phyloP scores from a whole-genome alignment of 2,113 vertebrate genomes.

The mouse (Mus musculus) region DNA sequence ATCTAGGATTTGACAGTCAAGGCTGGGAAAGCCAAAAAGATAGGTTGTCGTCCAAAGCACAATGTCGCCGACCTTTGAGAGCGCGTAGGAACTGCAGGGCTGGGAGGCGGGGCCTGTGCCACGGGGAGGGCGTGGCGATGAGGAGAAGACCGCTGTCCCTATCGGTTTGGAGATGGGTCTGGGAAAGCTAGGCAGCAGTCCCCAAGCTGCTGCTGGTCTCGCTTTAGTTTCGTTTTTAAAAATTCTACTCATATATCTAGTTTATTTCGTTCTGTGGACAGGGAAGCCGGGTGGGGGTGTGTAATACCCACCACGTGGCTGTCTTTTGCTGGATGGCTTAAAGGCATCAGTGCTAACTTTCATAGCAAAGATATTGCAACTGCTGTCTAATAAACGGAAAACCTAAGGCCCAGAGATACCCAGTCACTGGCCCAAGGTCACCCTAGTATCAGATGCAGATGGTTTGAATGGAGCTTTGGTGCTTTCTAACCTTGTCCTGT shows the following conservation, averaged over 20 bases:
- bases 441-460: not conserved
- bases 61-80: slow-evolving; percentile 86
- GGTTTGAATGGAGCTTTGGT: not conserved
- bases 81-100: slow-evolving; percentile 81
- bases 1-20: not conserved
- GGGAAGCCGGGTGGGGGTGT: not conserved
- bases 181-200: not conserved
- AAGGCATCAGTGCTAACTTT: not conserved
- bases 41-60: slow-evolving; percentile 63
- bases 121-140: not conserved
- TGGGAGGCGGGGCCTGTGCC: not conserved
- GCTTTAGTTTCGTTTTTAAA: not conserved
- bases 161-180: not conserved
- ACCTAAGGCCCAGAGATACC: not conserved
- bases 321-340: not conserved
- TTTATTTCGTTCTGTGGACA: not conserved
- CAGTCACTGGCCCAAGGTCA: not conserved
- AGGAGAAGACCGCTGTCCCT: not conserved
- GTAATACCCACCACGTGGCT: accelerated
- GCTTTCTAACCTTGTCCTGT: not conserved
- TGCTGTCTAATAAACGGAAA: not conserved
- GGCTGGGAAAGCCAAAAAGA: too few species aligned
- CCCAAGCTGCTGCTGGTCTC: not conserved
- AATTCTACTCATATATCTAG: not conserved
- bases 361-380: not conserved